Evolutionary conservation across 2,113 vertebrate genomes (phyloP).

Genomic region (Rhodinocichla rosea): DNA sequence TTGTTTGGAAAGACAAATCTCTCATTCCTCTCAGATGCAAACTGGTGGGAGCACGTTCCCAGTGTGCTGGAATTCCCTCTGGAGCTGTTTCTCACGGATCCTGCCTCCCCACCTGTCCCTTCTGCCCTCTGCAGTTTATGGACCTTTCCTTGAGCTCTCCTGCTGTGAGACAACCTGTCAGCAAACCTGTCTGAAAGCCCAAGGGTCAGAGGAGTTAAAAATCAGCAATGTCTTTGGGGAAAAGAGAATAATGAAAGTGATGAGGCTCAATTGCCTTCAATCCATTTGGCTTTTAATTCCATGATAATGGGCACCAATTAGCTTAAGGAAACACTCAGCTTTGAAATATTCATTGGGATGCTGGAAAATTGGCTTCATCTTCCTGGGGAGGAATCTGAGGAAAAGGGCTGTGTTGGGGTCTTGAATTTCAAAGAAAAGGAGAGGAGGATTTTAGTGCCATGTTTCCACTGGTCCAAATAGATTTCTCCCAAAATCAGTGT

Average conservation of each 20-base stretch:
- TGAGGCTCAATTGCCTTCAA: not conserved
- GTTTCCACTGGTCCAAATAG: not conserved
- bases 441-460: not conserved
- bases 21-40: not conserved
- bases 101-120: not conserved
- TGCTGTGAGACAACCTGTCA: not conserved
- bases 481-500: not conserved
- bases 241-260: not conserved
- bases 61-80: not conserved
- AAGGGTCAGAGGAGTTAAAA: not conserved
- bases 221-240: not conserved
- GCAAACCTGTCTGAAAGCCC: not conserved
- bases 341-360: conserved; percentile 4
- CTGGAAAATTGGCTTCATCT: not conserved
- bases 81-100: not conserved
- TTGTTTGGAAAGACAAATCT: not conserved
- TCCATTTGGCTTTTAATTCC: conserved; percentile 24
- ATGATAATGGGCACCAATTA: conserved; percentile 5
- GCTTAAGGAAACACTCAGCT: not conserved
- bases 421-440: not conserved
- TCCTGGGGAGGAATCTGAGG: not conserved
- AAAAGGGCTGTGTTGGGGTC: not conserved
- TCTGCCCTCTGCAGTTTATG: not conserved
- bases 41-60: not conserved
- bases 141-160: not conserved